These are phyloP conservation scores for Paralichthys olivaceus DNA, from an alignment of 2,113 vertebrate species.

Conservation along the genomic window DNA sequence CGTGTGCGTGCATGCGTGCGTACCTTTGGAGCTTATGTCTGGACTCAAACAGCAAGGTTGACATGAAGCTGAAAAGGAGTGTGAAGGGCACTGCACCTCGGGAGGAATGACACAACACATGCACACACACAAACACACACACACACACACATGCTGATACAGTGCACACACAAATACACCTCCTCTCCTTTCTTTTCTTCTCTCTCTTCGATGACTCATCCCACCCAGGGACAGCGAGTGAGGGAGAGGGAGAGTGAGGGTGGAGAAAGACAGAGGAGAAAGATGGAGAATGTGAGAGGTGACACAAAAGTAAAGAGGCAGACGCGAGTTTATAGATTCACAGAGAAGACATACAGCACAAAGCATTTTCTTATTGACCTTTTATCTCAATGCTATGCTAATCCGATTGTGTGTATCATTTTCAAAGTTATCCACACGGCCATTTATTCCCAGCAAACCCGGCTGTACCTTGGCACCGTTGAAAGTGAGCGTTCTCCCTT, in stretches of 20 bases:
- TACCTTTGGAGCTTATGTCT: conserved; percentile 41
- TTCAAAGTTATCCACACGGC: conserved; percentile 28
- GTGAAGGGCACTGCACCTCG: conserved; percentile 78
- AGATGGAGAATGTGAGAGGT: conserved; percentile 7
- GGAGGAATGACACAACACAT: conserved; percentile 70
- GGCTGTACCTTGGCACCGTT: background rate
- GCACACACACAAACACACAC: conserved; percentile 23
- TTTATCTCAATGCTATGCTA: conserved; percentile 51
- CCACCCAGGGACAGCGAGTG: conserved; percentile 70
- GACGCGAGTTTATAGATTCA: conserved; percentile 32
- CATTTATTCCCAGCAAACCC: background rate
- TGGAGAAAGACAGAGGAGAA: background rate
- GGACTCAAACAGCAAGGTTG: conserved; percentile 64
- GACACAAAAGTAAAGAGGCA: conserved; percentile 38
- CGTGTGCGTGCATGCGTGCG: background rate
- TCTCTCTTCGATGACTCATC: conserved; percentile 79
- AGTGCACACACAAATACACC: conserved; percentile 53
- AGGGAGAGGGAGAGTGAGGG: conserved; percentile 42
- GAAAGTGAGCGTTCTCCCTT: background rate
- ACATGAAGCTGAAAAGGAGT: conserved; percentile 68
- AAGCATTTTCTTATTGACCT: conserved; percentile 62
- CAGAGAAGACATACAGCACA: conserved; percentile 31
- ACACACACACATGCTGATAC: conserved; percentile 39
- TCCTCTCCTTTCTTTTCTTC: conserved; percentile 67
- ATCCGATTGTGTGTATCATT: conserved; percentile 32